These are phyloP conservation scores for Tangara arthus DNA, from an alignment of 2,797 vertebrate genomes.

Conservation along the genomic window DNA sequence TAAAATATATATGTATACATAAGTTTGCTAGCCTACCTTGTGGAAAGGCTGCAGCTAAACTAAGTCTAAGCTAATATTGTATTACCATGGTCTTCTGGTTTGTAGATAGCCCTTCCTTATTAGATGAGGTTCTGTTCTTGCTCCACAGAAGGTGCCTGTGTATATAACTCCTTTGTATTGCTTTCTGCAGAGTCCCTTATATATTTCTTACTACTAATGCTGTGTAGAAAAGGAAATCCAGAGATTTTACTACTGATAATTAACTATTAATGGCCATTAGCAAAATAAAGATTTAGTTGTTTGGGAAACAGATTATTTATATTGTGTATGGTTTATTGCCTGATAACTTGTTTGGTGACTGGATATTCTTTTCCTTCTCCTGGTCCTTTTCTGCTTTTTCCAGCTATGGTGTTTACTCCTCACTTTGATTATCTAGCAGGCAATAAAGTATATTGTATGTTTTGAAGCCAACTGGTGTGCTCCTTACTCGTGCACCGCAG, in stretches of 20 bases:
- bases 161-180: conserved; percentile 62
- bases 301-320: conserved; percentile 73
- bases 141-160: conserved; percentile 57
- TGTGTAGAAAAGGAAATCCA: conserved; percentile 69
- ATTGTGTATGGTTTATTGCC: conserved; percentile 75
- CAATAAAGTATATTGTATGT: conserved; percentile 76
- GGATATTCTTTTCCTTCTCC: conserved; percentile 70
- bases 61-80: conserved; percentile 65
- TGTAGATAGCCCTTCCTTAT: conserved; percentile 64
- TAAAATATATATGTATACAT: conserved; percentile 65
- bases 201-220: conserved; percentile 66
- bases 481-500: conserved; percentile 10
- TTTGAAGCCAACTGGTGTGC: conserved; percentile 61
- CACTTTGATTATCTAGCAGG: conserved; percentile 74
- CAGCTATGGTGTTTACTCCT: conserved; percentile 72
- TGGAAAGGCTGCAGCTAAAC: conserved; percentile 53
- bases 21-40: conserved; percentile 50
- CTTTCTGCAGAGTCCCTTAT: conserved; percentile 65
- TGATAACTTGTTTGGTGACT: conserved; percentile 74
- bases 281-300: conserved; percentile 70
- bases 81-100: conserved; percentile 60
- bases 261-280: conserved; percentile 66
- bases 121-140: conserved; percentile 54
- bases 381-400: conserved; percentile 71
- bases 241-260: conserved; percentile 73